Evolutionary conservation across 1,140 invertebrate genomes (phyloP).

Genomic region (Lineus longissimus): DNA sequence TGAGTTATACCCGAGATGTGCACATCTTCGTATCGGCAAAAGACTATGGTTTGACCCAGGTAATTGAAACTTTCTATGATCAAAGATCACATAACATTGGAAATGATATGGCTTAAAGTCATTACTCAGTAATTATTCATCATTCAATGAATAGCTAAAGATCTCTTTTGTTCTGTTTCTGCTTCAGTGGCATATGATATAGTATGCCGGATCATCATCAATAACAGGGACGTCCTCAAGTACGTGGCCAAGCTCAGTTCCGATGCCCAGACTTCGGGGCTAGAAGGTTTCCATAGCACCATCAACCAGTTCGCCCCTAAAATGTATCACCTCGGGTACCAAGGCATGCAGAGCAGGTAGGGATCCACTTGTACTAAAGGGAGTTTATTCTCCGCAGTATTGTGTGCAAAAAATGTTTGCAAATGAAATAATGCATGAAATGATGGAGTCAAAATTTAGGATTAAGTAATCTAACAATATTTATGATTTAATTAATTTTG

Average conservation of each 20-base stretch:
- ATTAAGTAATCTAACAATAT: too few relatives aligned
- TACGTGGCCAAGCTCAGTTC: not conserved
- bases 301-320: conserved; percentile 1
- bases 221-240: not conserved
- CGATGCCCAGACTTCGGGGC: not conserved
- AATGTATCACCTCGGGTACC: conserved; percentile 5
- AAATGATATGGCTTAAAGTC: not conserved
- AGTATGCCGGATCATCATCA: not conserved
- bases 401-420: too few relatives aligned
- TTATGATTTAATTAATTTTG: too few relatives aligned
- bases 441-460: too few relatives aligned
- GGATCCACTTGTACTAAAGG: too few relatives aligned
- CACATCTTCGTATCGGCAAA: not conserved
- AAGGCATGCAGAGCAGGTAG: not conserved
- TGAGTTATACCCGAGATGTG: not conserved
- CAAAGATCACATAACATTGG: not conserved
- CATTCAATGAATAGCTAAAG: too few relatives aligned
- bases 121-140: not conserved
- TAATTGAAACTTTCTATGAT: not conserved
- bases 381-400: too few relatives aligned
- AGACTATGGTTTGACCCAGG: not conserved
- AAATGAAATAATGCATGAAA: too few relatives aligned
- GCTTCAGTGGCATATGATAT: not conserved
- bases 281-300: conserved; percentile 5
- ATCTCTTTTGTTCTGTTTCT: not conserved